These are phyloP conservation scores for Caenorhabditis afra DNA, from an alignment of 2,888 invertebrate genomes.

Conservation along the genomic window DNA sequence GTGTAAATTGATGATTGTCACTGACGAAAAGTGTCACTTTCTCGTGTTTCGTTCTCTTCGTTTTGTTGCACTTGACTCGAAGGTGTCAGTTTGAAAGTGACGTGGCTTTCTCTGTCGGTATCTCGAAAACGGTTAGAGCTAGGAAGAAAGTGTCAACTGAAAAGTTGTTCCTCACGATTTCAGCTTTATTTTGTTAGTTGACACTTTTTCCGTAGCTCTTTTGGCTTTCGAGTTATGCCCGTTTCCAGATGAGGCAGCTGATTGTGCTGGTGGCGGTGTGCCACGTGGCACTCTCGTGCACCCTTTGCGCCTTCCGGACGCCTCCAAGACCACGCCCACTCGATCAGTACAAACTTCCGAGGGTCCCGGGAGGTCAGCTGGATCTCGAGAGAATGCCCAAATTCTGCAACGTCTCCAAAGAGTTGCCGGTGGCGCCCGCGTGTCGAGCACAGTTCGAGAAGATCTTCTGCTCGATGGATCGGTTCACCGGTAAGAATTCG, in stretches of 20 bases:
- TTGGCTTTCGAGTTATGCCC: no score
- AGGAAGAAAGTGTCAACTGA: no score
- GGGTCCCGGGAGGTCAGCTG: conserved; percentile 47
- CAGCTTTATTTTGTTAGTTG: no score
- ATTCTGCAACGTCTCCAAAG: conserved; percentile 63
- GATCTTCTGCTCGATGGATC: conserved; percentile 75
- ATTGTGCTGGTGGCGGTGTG: conserved; percentile 11
- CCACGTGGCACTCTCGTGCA: conserved; percentile 54
- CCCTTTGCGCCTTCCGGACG: conserved; percentile 68
- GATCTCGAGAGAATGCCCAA: conserved; percentile 64
- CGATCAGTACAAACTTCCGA: conserved; percentile 78
- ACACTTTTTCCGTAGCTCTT: no score
- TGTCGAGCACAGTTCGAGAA: conserved; percentile 72
- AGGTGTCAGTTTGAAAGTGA: no score
- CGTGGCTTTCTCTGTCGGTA: no score
- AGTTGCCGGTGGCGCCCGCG: conserved; percentile 58
- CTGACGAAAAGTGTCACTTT: conserved; percentile 19
- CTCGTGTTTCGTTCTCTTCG: conserved; percentile 6
- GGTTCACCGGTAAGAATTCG: conserved; percentile 39
- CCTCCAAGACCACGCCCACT: conserved; percentile 76
- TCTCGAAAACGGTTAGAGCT: no score
- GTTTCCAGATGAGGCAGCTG: conserved; percentile 16
- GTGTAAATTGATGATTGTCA: background rate
- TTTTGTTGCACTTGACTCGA: conserved; percentile 2
- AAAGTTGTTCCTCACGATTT: no score